These are phyloP conservation scores for Druon quercuslanigerum DNA, from an alignment of 1,140 invertebrate species.

Conservation along the genomic window DNA sequence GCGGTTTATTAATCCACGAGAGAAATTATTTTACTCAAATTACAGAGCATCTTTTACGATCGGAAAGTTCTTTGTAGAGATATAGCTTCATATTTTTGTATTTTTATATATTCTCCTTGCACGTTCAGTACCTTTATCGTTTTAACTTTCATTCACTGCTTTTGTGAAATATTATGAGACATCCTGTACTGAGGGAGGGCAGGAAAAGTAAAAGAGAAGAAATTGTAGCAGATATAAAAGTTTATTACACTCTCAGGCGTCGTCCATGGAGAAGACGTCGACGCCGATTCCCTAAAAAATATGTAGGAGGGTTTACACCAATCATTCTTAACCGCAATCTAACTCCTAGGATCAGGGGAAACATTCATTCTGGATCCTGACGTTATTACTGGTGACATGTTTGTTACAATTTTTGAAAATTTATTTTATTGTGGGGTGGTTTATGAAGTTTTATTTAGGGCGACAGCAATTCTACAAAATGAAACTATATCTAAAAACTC, in stretches of 20 bases:
- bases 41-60: not conserved
- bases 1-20: slow-evolving; percentile 6
- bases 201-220: slow-evolving; percentile 24
- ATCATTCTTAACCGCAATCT: slow-evolving; percentile 16
- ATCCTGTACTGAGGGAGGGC: not conserved
- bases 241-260: slow-evolving; percentile 29
- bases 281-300: slow-evolving; percentile 21
- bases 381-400: not conserved
- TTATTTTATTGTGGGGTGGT: not conserved
- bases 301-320: slow-evolving; percentile 18
- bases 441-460: no score
- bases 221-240: slow-evolving; percentile 26
- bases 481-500: no score
- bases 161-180: slow-evolving; percentile 21
- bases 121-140: slow-evolving; percentile 11
- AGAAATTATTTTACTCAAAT: slow-evolving; percentile 14
- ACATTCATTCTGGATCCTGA: slow-evolving; percentile 11
- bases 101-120: not conserved
- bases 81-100: not conserved
- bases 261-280: slow-evolving; percentile 5
- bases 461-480: no score
- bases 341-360: not conserved
- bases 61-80: not conserved
- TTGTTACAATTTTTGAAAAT: not conserved
- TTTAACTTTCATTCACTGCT: slow-evolving; percentile 22